Percentiles rank a stretch among this genome's conserved stretches.
phyloP scores from a whole-genome alignment of 2,113 vertebrate species.

The Chunga burmeisteri region DNA sequence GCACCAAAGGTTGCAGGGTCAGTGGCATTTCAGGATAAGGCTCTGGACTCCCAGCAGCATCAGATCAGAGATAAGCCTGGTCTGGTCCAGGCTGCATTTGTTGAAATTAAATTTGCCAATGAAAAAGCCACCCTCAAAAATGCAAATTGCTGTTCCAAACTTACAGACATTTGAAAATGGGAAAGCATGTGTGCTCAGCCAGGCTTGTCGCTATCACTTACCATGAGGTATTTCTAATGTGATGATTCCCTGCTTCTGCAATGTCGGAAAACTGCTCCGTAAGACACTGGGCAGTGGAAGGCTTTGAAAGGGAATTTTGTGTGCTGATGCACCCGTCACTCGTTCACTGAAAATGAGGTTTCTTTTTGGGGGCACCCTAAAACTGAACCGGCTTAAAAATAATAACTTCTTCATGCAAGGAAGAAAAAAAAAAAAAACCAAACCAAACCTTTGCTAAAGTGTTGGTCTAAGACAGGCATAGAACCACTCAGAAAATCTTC shows the following conservation, averaged over 20 bases:
- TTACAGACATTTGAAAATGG: not conserved
- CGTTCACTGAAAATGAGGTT: not conserved
- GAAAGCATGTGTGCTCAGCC: not conserved
- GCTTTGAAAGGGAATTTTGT: not conserved
- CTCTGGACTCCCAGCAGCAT: not conserved
- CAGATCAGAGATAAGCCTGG: not conserved
- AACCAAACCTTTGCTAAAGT: not conserved
- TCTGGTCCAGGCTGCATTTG: not conserved
- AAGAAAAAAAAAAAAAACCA: not conserved
- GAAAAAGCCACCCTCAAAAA: not conserved
- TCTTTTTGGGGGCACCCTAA: not conserved
- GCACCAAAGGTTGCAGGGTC: not conserved
- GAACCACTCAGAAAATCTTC: not conserved
- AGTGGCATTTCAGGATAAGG: not conserved
- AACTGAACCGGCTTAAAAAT: not conserved
- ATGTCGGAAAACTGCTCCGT: not conserved
- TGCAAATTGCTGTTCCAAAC: not conserved
- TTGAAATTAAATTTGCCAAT: not conserved
- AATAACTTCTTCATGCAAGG: not conserved
- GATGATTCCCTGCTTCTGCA: not conserved
- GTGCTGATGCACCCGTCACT: not conserved
- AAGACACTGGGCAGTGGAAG: not conserved
- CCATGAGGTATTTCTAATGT: not conserved
- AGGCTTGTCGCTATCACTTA: not conserved
- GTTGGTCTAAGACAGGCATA: not conserved